Conservation (phyloP, 2,797 vertebrate genomes). For the Gymnoscopelus microlampas region DNA sequence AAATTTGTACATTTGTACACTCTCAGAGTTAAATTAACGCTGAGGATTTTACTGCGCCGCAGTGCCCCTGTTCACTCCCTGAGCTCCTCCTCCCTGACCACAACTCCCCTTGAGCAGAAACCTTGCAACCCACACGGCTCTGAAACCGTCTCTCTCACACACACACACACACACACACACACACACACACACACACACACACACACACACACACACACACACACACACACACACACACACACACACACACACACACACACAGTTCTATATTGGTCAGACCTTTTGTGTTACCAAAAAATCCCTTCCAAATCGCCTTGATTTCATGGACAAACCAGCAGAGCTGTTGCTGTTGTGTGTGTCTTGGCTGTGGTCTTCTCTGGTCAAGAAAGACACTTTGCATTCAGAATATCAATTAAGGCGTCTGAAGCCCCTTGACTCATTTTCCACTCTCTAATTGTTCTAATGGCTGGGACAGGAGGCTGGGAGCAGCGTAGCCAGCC, state of each 20-base stretch:
- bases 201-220: conserved; percentile 17
- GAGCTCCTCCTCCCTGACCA: conserved; percentile 32
- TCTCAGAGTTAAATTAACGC: conserved; percentile 38
- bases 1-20: not conserved
- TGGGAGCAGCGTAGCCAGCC: conserved; percentile 80
- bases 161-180: conserved; percentile 28
- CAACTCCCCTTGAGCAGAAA: conserved; percentile 38
- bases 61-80: conserved; percentile 12
- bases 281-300: conserved; percentile 9
- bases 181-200: conserved; percentile 9
- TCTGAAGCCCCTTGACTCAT: conserved; percentile 80
- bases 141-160: conserved; percentile 52
- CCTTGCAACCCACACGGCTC: conserved; percentile 60
- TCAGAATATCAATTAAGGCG: conserved; percentile 82
- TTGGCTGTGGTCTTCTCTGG: conserved; percentile 11
- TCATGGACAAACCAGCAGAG: conserved; percentile 28
- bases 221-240: conserved; percentile 14
- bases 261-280: not conserved
- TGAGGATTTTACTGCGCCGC: not conserved
- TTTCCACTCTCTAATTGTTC: conserved; percentile 89
- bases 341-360: conserved; percentile 11
- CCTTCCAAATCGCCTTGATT: conserved; percentile 10
- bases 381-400: conserved; percentile 70
- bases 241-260: not conserved
- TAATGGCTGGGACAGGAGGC: conserved; percentile 84